Conservation (phyloP, 2,113 vertebrate species). For the Tinamus guttatus region DNA sequence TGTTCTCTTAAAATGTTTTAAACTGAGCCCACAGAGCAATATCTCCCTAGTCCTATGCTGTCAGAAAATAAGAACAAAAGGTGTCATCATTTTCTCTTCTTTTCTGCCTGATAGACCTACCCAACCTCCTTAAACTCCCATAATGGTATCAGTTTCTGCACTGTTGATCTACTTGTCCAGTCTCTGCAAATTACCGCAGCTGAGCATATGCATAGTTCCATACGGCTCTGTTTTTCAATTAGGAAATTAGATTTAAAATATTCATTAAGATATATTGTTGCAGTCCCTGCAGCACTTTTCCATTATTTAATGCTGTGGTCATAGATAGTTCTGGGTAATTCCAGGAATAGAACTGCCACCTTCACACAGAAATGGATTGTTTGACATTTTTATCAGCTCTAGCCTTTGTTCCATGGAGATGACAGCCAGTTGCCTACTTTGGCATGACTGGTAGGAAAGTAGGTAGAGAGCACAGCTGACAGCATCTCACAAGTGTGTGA, state of each 20-base stretch:
- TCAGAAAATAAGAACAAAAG: neutral
- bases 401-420: conserved; percentile 28
- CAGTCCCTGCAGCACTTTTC: neutral
- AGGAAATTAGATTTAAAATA: neutral
- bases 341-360: conserved; percentile 35
- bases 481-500: conserved; percentile 9
- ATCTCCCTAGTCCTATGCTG: neutral
- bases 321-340: conserved; percentile 20
- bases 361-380: neutral
- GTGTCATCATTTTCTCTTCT: neutral
- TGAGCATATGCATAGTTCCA: neutral
- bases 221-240: neutral
- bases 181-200: neutral
- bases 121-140: neutral
- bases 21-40: neutral
- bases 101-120: neutral
- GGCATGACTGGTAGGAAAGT: conserved; percentile 21
- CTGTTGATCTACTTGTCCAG: neutral
- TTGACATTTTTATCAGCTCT: conserved; percentile 43
- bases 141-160: neutral
- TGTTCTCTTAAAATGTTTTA: neutral
- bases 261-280: neutral
- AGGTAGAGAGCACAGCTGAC: conserved; percentile 22
- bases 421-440: conserved; percentile 28
- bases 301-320: neutral